Conservation (phyloP, 2,797 vertebrate species). For the Telmatherina bonti region DNA sequence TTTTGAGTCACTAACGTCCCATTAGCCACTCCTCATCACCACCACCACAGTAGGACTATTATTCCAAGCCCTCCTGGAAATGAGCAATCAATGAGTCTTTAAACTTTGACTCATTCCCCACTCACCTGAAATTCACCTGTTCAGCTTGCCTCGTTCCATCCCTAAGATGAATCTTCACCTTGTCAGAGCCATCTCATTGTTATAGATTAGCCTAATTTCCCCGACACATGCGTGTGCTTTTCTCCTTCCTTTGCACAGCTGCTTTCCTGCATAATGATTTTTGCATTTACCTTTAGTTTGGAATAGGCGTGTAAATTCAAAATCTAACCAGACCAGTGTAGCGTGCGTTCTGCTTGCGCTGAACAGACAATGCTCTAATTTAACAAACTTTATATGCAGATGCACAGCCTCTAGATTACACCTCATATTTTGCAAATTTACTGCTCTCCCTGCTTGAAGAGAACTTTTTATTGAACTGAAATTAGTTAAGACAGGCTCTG, state of each 20-base stretch:
- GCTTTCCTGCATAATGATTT: background rate
- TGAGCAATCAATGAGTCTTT: background rate
- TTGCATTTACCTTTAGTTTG: background rate
- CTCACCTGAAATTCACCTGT: background rate
- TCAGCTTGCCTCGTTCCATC: background rate
- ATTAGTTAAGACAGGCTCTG: conserved; percentile 68
- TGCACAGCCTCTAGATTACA: conserved; percentile 17
- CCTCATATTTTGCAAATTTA: conserved; percentile 53
- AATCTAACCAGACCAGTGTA: no score
- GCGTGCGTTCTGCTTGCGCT: background rate
- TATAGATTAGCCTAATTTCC: background rate
- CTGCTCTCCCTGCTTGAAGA: conserved; percentile 34
- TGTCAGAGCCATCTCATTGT: background rate
- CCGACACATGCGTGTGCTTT: background rate
- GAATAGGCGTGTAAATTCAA: no score
- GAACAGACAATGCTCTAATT: background rate
- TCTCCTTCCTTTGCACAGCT: background rate
- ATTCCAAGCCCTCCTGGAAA: no score
- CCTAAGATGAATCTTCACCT: background rate
- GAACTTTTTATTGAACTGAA: conserved; percentile 64
- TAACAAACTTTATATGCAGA: background rate
- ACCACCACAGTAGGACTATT: no score
- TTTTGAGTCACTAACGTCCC: no score
- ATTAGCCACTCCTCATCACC: no score
- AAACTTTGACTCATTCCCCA: background rate